These are phyloP conservation scores for Eudasyphora cyanicolor DNA, from an alignment of 2,888 invertebrate species.

Conservation along the genomic window DNA sequence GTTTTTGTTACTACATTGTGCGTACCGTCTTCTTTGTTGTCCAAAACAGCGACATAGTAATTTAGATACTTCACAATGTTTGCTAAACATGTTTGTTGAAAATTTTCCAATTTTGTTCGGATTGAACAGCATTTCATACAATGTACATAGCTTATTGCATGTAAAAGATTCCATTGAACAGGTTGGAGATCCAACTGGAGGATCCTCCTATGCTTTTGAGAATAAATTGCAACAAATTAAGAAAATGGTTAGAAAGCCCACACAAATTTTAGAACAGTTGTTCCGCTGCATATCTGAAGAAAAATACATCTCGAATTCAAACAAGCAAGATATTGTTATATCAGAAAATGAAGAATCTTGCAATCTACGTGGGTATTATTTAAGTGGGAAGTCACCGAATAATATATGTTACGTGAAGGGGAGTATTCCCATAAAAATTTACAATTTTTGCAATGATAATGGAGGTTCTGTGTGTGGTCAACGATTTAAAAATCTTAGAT, in stretches of 20 bases:
- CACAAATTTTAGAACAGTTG: not conserved
- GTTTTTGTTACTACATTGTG: slow-evolving; percentile 39
- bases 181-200: slow-evolving; percentile 24
- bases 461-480: no score
- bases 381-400: no score
- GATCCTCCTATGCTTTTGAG: slow-evolving; percentile 6
- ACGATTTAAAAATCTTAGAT: no score
- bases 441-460: no score
- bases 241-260: not conserved
- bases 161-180: slow-evolving; percentile 20
- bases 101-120: slow-evolving; percentile 65
- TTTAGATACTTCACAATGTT: slow-evolving; percentile 50
- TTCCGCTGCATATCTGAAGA: no score
- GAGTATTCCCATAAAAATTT: no score
- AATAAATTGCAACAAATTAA: slow-evolving; percentile 7
- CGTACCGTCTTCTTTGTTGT: slow-evolving; percentile 35
- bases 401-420: no score
- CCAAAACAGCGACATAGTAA: slow-evolving; percentile 13
- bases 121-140: slow-evolving; percentile 39
- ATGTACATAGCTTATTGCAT: slow-evolving; percentile 43
- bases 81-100: slow-evolving; percentile 64
- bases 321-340: no score
- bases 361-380: no score
- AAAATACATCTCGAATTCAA: no score
- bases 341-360: no score